These are phyloP conservation scores for Arge pagana DNA, from an alignment of 2,888 invertebrate species.

Conservation along the genomic window DNA sequence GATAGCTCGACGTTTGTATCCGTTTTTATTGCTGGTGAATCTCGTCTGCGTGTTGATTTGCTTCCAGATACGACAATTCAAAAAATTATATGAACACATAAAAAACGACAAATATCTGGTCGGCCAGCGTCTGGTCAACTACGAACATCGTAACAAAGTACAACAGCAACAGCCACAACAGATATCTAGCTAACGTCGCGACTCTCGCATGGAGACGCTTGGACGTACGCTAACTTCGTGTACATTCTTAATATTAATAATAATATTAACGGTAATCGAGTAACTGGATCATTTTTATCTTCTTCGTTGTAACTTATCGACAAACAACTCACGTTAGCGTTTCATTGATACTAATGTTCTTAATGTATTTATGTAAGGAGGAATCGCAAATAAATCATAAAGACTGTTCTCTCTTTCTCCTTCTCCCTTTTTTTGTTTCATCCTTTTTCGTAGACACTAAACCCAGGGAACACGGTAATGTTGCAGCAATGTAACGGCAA, in stretches of 20 bases:
- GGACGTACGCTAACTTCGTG: constrained; percentile 21
- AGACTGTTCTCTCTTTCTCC: constrained; percentile 42
- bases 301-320: background rate
- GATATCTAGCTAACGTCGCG: constrained; percentile 42
- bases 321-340: constrained; percentile 36
- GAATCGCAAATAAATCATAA: constrained; percentile 44
- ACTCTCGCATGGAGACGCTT: background rate
- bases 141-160: constrained; percentile 79
- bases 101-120: constrained; percentile 99
- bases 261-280: too few species aligned
- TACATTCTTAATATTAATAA: constrained; percentile 15
- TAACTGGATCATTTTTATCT: constrained; percentile 1
- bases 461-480: too few species aligned
- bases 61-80: constrained; percentile 92
- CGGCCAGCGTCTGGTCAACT: constrained; percentile 95
- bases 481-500: too few species aligned
- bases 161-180: constrained; percentile 47
- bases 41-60: constrained; percentile 71
- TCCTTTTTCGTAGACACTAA: too few species aligned
- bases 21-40: constrained; percentile 78
- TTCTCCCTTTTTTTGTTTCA: constrained; percentile 29
- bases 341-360: constrained; percentile 44
- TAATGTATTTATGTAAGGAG: constrained; percentile 49
- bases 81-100: constrained; percentile 94
- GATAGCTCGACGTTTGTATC: constrained; percentile 86